Evolutionary conservation across 2,797 vertebrate species (phyloP), one percentile per base, ranked within the genome.

Genomic region (Malurus splendens): DNA sequence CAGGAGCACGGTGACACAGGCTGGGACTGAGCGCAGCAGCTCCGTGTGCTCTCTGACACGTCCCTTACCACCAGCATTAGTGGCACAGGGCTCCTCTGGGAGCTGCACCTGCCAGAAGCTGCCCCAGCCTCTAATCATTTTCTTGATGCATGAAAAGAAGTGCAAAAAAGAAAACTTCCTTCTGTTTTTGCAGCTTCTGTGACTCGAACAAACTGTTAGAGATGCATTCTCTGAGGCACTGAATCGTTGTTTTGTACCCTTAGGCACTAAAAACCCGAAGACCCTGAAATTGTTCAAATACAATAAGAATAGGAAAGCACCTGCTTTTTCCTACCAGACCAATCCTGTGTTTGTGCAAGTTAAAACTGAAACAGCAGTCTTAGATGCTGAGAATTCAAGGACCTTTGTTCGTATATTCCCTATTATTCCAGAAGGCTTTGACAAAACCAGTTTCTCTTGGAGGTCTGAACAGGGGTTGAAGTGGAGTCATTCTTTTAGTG

Each of bases 41-140:
- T 32, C n/a, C 24, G 2, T 27, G 20, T 4, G 3, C 44, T n/a
- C 5, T 41, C 57, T 60, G 60, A 62, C 41, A 38, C 33, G 6
- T 55, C 1, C 0, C 62, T 47, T 44, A 10, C 33, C 7, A 2
- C 1, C 0, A 6, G 32, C 55, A 57, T 9, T 10, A 65, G 73
- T 8, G 73, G 32, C 32, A 47, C 19, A 15, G 54, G 28, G 48
- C 10, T 28, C 41, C 47, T 59, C 10, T 18, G 78, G 60, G 74
- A 70, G 10, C 6, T 76, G 45, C 52, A 52, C 39, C 50, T 79
- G 59, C 41, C 64, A 87, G 48, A 44, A 86, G 56, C 64, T 79
- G 60, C 33, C 79, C 75, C 56, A 82, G 48, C 27, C 79, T 76
- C 48, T 89, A 64, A 89, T 80, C 4, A 45, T 82, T 73, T 76